phyloP scores from a whole-genome alignment of 2,888 invertebrate genomes.

The Ellobium chinense region DNA sequence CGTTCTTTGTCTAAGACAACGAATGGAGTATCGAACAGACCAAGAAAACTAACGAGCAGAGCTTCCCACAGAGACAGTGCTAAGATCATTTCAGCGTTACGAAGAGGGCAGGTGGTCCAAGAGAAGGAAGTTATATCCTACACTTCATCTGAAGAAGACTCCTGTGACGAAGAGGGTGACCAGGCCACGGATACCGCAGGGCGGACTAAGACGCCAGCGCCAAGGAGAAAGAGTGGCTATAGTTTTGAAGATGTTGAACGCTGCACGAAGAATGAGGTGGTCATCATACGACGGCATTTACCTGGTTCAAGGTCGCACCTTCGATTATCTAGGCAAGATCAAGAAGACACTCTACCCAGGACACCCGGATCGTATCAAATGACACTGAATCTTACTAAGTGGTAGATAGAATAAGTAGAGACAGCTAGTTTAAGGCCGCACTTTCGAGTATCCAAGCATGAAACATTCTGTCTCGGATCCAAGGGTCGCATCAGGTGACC shows the following conservation, averaged over 20 bases:
- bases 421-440: no score
- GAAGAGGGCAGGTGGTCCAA: background rate
- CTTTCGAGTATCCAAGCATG: no score
- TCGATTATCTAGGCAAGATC: background rate
- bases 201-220: background rate
- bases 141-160: background rate
- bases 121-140: background rate
- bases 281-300: slow-evolving; percentile 3
- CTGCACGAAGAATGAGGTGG: background rate
- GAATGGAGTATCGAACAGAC: background rate
- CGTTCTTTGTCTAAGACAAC: background rate
- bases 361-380: no score
- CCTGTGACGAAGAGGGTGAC: background rate
- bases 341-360: background rate
- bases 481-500: no score
- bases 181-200: background rate
- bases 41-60: background rate
- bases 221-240: background rate
- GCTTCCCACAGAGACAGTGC: background rate
- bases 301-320: background rate
- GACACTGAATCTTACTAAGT: no score
- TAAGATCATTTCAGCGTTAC: slow-evolving; percentile 25
- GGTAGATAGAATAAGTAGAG: no score
- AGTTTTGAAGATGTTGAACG: slow-evolving; percentile 6
- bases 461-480: no score